Base-by-base conservation (phyloP, 2,797 vertebrate species). In the Bradypodion ventrale region DNA sequence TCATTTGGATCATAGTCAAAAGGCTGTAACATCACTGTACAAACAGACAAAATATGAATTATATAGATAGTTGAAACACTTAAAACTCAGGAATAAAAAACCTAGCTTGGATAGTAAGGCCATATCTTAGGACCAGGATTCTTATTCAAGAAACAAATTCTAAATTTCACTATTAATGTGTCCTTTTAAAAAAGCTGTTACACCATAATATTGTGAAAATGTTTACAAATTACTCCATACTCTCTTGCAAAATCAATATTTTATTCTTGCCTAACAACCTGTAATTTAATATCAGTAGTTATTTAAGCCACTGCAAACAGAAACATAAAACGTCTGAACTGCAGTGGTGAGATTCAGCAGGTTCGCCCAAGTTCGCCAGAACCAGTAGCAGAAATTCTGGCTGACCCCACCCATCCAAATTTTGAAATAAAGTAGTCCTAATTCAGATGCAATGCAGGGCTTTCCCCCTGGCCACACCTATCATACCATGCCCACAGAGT, bases 1-100 rank as follows among this genome's bases (percentile, higher is more conserved):
- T 99, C 99, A 80, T 98, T 99, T 91, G 99, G 99, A 90, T 99
- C 99, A 84, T 99, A 99, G 89, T 99, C 99, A 89, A 99, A 99
- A 74, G 99, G 98, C 90, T 99, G 99, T 78, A 99, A 95, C 98
- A 99, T 99, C 92, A 99, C 99, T 99, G 95, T 87, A 88, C 84
- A 90, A 92, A 19, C n/a, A 90, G 85, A 70, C 89, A 88, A 90
- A 86, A 78, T 44, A 84, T 79, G 78, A 59, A 40, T 82, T 5
- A 68, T 44, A 78, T 16, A 85, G 35, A 76, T 35, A 29, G 37
- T 32, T 74, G 32, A 35, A 72, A 37, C 42, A 62, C 35, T 84
- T 29, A 42, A 80, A 59, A 79, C 29, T 63, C 69, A 79, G 27
- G 44, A 52, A 5, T 0, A 29, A 19, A 72, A 74, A 23, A 49